Evolutionary conservation across 2,113 vertebrate species (phyloP).

Genomic region (Paracanthobrama guichenoti): DNA sequence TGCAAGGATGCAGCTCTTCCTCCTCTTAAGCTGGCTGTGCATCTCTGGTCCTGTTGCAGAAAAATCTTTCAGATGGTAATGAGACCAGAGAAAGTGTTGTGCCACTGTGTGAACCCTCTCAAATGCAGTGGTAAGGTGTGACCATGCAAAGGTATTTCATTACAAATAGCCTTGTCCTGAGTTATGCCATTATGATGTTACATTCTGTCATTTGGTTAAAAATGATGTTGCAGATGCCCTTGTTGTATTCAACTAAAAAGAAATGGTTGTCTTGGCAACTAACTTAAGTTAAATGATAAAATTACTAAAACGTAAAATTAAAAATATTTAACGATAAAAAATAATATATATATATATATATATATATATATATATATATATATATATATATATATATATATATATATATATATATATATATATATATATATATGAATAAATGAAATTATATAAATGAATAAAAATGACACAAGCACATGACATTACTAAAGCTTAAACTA

Average conservation of each 20-base stretch:
- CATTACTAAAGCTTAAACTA: not conserved
- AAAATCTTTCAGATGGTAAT: constrained; percentile 44
- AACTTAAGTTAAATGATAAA: no score
- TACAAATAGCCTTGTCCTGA: not conserved
- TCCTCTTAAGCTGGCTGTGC: constrained; percentile 16
- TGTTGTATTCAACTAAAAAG: not conserved
- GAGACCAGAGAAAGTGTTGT: constrained; percentile 31
- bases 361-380: no score
- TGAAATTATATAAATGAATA: no score
- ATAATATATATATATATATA: no score
- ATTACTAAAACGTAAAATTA: no score
- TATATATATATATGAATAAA: no score
- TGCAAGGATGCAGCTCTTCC: constrained; percentile 24
- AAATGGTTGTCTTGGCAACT: no score
- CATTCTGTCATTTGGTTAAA: not conserved
- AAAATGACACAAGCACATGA: not conserved
- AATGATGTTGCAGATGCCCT: not conserved
- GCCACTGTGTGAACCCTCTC: constrained; percentile 20
- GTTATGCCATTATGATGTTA: not conserved
- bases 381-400: no score
- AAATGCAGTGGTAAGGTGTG: constrained; percentile 19
- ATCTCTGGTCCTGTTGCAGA: constrained; percentile 17
- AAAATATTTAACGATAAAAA: no score
- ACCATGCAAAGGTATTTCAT: constrained; percentile 31
- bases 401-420: no score